These are phyloP conservation scores for Tiliqua scincoides DNA, from an alignment of 2,113 vertebrate species.

Conservation along the genomic window DNA sequence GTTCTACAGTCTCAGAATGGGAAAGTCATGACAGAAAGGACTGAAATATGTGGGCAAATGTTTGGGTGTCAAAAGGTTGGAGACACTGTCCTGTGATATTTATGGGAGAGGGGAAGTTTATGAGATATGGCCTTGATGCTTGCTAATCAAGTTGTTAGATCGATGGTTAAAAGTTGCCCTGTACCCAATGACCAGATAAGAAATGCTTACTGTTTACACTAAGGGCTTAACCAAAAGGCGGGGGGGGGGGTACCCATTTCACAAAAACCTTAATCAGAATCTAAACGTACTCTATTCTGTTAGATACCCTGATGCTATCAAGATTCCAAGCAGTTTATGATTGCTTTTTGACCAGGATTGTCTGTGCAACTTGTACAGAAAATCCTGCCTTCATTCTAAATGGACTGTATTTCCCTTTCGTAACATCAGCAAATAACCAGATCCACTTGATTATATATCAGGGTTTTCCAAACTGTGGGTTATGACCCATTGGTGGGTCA, in stretches of 20 bases:
- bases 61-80: neutral
- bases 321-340: neutral
- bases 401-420: neutral
- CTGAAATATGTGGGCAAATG: neutral
- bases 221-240: neutral
- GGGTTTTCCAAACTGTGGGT: no score
- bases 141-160: neutral
- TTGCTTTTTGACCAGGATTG: neutral
- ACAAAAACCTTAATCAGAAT: neutral
- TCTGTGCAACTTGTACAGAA: neutral
- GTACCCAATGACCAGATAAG: neutral
- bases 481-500: no score
- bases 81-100: neutral
- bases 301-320: no score
- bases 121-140: neutral
- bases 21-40: neutral
- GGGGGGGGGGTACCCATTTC: neutral
- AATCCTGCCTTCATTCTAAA: neutral
- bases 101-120: neutral
- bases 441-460: neutral
- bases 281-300: neutral
- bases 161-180: neutral
- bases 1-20: neutral
- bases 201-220: neutral
- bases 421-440: neutral